A percentile compares a stretch with the other conserved stretches of the same genome.
These are phyloP conservation scores for Abramis brama DNA, from an alignment of 2,113 vertebrate species.

Conservation along the genomic window DNA sequence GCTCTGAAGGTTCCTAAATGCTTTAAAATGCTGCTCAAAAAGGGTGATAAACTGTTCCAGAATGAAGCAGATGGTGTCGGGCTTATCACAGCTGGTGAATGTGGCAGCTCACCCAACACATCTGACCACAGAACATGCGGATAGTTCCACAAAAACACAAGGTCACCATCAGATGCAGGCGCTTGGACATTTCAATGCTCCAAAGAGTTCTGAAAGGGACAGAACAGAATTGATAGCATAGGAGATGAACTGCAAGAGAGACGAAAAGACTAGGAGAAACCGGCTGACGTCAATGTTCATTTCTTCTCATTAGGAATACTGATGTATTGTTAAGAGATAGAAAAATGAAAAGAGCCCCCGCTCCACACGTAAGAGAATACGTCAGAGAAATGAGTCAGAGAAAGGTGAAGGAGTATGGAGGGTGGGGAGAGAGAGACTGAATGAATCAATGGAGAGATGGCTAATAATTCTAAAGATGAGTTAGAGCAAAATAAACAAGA, in stretches of 20 bases:
- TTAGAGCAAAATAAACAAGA: constrained; percentile 24
- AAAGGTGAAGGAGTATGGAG: constrained; percentile 42
- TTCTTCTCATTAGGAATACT: constrained; percentile 36
- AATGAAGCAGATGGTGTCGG: constrained; percentile 21
- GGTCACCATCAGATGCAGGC: not conserved
- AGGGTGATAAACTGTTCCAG: not conserved
- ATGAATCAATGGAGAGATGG: constrained; percentile 36
- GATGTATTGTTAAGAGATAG: constrained; percentile 24
- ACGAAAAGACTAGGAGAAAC: not conserved
- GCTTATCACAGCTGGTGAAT: constrained; percentile 27
- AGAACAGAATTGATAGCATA: not conserved
- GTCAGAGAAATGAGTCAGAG: constrained; percentile 53
- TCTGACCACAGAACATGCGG: constrained; percentile 5
- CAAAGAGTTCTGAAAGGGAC: not conserved
- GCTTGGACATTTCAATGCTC: not conserved
- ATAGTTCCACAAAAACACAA: not conserved
- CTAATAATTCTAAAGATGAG: constrained; percentile 57
- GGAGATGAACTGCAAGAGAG: not conserved
- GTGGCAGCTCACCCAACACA: not conserved
- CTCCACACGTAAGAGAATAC: constrained; percentile 44
- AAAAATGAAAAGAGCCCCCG: constrained; percentile 36
- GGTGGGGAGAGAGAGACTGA: constrained; percentile 18
- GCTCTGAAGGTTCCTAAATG: not conserved
- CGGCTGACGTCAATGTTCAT: constrained; percentile 10
- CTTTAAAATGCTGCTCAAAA: not conserved